Conservation (phyloP, 1,140 invertebrate species). For the Bombus sylvicola region DNA sequence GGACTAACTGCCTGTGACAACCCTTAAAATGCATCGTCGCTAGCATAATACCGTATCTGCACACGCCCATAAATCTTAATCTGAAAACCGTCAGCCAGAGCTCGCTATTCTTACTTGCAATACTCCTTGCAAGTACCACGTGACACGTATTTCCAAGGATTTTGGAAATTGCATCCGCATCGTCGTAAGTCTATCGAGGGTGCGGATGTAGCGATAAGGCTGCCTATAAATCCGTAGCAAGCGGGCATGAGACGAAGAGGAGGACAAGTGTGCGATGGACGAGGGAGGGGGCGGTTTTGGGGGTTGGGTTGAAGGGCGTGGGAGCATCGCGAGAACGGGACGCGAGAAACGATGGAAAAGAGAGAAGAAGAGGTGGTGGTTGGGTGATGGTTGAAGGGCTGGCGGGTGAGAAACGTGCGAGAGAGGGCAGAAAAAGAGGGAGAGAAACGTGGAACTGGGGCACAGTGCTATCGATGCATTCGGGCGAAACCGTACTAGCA, state of each 20-base stretch:
- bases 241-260: not conserved
- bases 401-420: constrained; percentile 11
- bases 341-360: constrained; percentile 14
- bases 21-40: too few species aligned
- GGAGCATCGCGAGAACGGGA: not conserved
- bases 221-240: constrained; percentile 66
- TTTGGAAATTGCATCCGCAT: constrained; percentile 64
- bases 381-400: not conserved
- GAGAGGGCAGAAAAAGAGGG: constrained; percentile 26
- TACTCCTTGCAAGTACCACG: not conserved
- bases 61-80: not conserved
- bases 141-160: constrained; percentile 27
- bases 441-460: constrained; percentile 66
- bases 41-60: not conserved
- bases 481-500: constrained; percentile 56
- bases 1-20: too few species aligned
- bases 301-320: not conserved
- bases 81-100: not conserved
- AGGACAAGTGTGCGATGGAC: not conserved
- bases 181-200: constrained; percentile 56
- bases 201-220: constrained; percentile 60
- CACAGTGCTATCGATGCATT: constrained; percentile 74
- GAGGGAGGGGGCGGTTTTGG: too few species aligned
- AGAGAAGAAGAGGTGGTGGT: not conserved
- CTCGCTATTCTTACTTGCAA: too few species aligned